Conservation (phyloP, 2,113 vertebrate genomes). For the Dryoscopus gambensis region DNA sequence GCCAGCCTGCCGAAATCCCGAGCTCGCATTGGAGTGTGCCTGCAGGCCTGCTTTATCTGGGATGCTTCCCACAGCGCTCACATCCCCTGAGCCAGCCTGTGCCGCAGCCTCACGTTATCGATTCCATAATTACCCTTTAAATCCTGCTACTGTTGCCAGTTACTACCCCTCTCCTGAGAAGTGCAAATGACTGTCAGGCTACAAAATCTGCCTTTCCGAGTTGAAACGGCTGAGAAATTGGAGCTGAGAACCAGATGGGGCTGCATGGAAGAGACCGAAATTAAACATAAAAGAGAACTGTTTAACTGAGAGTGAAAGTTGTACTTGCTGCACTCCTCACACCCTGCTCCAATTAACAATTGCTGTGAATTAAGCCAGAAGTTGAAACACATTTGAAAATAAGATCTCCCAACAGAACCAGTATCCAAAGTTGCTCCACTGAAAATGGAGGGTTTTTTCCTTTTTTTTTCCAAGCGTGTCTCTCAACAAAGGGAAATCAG, state of each 20-base stretch:
- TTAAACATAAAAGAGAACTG: conserved; percentile 41
- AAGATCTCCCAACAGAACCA: background rate
- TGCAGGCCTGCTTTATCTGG: background rate
- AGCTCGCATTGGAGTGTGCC: background rate
- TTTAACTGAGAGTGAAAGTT: conserved; percentile 47
- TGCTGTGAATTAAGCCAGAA: conserved; percentile 39
- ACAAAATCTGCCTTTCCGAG: background rate
- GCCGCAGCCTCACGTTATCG: conserved; percentile 28
- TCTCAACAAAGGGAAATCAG: conserved; percentile 59
- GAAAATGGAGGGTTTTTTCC: background rate
- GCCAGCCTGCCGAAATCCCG: background rate
- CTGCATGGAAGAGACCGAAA: conserved; percentile 1
- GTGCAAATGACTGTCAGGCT: conserved; percentile 40
- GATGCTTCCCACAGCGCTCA: background rate
- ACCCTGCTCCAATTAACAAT: conserved; percentile 37
- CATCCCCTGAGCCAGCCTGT: background rate
- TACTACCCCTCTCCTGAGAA: conserved; percentile 2
- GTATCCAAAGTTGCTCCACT: background rate
- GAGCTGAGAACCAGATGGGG: conserved; percentile 55
- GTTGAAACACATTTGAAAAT: conserved; percentile 49
- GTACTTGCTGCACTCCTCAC: conserved; percentile 23
- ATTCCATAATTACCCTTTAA: conserved; percentile 46
- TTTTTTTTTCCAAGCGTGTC: background rate
- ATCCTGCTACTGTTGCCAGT: conserved; percentile 17
- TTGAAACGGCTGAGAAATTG: conserved; percentile 41